These are phyloP conservation scores for Balanococcus diminutus DNA, from an alignment of 2,888 invertebrate species.

Conservation along the genomic window DNA sequence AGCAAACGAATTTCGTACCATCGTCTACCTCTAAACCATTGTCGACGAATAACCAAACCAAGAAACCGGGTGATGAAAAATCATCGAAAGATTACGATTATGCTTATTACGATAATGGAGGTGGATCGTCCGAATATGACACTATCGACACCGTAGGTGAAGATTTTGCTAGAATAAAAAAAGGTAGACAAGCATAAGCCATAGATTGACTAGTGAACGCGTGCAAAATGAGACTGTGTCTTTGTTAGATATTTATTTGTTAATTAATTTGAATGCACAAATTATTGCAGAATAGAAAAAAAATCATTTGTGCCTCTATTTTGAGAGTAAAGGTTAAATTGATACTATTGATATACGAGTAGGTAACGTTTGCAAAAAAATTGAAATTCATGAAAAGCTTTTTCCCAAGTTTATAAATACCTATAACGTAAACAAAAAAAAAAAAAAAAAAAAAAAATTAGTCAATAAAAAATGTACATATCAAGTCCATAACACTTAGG, in stretches of 20 bases:
- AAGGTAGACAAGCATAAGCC: constrained; percentile 29
- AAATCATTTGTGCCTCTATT: background rate
- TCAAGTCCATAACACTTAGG: background rate
- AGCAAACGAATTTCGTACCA: constrained; percentile 59
- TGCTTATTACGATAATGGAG: constrained; percentile 79
- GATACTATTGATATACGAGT: background rate
- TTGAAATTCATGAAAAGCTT: background rate
- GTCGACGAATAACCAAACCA: constrained; percentile 57
- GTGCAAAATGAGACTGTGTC: constrained; percentile 33
- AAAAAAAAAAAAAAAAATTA: background rate
- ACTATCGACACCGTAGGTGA: constrained; percentile 61
- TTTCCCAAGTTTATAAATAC: background rate
- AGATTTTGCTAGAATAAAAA: constrained; percentile 58
- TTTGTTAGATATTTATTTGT: background rate
- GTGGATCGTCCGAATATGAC: constrained; percentile 62
- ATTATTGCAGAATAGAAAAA: background rate
- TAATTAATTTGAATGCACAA: background rate
- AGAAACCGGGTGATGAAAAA: constrained; percentile 36
- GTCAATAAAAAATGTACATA: background rate
- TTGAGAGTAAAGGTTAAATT: background rate
- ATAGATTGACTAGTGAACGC: background rate
- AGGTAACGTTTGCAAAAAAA: background rate
- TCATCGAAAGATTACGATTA: constrained; percentile 72
- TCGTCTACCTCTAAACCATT: constrained; percentile 62
- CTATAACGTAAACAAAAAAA: background rate